These are phyloP conservation scores for Mesocentrotus franciscanus DNA, from an alignment of 53 echinoderm and acorn worm species.

Conservation along the genomic window DNA sequence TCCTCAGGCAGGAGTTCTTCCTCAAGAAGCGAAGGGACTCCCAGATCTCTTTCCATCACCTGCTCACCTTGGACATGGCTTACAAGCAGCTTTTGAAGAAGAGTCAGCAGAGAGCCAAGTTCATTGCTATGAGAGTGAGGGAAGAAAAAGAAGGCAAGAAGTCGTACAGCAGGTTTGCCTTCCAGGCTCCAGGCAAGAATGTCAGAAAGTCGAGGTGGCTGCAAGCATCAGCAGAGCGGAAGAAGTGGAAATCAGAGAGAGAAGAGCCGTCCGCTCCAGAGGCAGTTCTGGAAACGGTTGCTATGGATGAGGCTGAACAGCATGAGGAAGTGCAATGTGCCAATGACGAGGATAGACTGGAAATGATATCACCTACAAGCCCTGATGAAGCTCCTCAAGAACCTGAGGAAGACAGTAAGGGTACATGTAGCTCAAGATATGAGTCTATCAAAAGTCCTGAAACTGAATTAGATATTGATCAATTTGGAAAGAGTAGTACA, in stretches of 20 bases:
- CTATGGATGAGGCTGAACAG: not conserved
- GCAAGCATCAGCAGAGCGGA: not conserved
- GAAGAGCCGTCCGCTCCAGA: not conserved
- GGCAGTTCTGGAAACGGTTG: not conserved
- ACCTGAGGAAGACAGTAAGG: not conserved
- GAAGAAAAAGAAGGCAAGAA: constrained; percentile 56
- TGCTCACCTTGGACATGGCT: constrained; percentile 13
- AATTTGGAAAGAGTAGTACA: not conserved
- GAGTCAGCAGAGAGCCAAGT: constrained; percentile 67
- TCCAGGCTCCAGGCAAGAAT: constrained; percentile 14
- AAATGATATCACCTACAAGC: not conserved
- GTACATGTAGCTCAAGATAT: not conserved
- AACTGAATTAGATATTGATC: not conserved
- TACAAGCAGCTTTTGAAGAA: constrained; percentile 57
- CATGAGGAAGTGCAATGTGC: not conserved
- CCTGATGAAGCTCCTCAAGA: constrained; percentile 3
- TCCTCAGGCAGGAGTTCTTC: constrained; percentile 48
- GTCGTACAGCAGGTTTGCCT: constrained; percentile 26
- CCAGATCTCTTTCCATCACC: constrained; percentile 51
- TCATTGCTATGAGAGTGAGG: not conserved
- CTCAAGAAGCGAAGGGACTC: constrained; percentile 26
- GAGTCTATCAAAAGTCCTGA: not conserved
- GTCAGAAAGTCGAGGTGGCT: constrained; percentile 9
- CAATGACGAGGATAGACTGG: not conserved
- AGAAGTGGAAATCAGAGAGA: not conserved